phyloP scores from a whole-genome alignment of 92 coral and sea anemone species.

The Chrysogorgia sp. region DNA sequence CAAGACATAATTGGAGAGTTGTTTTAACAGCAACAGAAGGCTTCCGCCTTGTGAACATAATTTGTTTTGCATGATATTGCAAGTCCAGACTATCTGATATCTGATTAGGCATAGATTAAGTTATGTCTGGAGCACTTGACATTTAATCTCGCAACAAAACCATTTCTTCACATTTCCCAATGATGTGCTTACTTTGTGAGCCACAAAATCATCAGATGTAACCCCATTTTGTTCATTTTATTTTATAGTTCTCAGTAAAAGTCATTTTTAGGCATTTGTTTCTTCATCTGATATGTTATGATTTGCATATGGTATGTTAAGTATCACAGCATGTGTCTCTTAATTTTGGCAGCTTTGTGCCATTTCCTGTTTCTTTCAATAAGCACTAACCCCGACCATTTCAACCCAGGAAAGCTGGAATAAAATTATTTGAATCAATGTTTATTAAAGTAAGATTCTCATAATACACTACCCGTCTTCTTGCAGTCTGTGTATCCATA shows the following conservation, averaged over 20 bases:
- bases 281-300: background rate
- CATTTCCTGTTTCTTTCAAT: constrained; percentile 8
- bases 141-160: background rate
- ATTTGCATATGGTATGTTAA: constrained; percentile 19
- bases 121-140: constrained; percentile 14
- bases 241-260: no score
- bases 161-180: background rate
- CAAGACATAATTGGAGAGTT: no score
- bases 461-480: background rate
- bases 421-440: background rate
- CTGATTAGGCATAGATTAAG: constrained; percentile 15
- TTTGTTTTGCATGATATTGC: background rate
- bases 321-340: background rate
- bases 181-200: background rate
- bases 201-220: no score
- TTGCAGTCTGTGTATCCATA: no score
- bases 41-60: background rate
- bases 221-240: no score
- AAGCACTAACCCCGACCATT: background rate
- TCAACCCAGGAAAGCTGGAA: background rate
- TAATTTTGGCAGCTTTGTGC: background rate
- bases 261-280: no score
- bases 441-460: background rate
- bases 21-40: background rate
- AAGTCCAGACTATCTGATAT: constrained; percentile 1